Percentiles rank a stretch among this genome's conserved stretches.
These are phyloP conservation scores for Erebia aethiops DNA, from an alignment of 2,888 invertebrate species.

Conservation along the genomic window DNA sequence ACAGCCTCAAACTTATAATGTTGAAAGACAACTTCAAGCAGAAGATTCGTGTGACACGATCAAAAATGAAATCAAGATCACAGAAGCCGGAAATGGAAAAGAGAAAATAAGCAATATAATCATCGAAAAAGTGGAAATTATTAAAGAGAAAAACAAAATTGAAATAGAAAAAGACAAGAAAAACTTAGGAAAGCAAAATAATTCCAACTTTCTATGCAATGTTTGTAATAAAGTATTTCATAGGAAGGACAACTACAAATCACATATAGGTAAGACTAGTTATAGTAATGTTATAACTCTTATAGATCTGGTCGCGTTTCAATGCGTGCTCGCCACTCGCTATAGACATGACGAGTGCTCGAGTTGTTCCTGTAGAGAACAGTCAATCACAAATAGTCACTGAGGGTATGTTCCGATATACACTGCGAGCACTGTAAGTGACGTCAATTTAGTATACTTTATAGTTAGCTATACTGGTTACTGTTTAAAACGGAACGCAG, in stretches of 20 bases:
- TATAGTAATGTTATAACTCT: neutral
- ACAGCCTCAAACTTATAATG: constrained; percentile 17
- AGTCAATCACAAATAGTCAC: too few species aligned
- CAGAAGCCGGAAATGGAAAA: constrained; percentile 20
- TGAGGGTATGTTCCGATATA: too few species aligned
- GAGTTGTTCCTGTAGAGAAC: too few species aligned
- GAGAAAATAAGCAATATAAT: constrained; percentile 22
- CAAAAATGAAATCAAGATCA: neutral
- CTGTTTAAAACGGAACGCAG: too few species aligned
- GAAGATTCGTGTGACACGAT: neutral
- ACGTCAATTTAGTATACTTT: too few species aligned
- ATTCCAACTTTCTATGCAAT: constrained; percentile 58
- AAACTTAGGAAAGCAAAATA: constrained; percentile 52
- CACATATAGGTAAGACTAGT: constrained; percentile 65
- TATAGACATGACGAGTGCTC: too few species aligned
- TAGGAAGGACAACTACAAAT: constrained; percentile 69
- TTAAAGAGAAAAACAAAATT: constrained; percentile 24
- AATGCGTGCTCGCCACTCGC: too few species aligned
- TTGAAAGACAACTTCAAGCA: constrained; percentile 15
- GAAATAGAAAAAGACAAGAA: constrained; percentile 35
- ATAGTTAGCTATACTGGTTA: too few species aligned
- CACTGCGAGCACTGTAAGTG: too few species aligned
- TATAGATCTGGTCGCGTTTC: too few species aligned
- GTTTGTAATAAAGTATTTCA: constrained; percentile 70
- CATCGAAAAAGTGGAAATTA: constrained; percentile 1